phyloP scores from a whole-genome alignment of 2,113 vertebrate species.

The Grammomys dolichurus region DNA sequence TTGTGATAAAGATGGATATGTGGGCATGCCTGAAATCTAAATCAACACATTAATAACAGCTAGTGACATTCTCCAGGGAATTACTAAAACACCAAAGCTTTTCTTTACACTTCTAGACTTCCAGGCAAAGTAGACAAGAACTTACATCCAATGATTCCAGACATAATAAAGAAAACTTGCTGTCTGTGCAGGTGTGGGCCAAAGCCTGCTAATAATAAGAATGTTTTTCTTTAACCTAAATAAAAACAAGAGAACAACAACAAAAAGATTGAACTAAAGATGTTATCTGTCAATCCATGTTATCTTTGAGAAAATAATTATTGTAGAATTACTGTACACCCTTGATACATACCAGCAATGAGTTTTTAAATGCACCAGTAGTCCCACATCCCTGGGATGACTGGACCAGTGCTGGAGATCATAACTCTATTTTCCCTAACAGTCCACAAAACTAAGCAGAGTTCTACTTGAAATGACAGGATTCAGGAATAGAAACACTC shows the following conservation, averaged over 20 bases:
- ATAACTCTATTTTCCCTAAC: not conserved
- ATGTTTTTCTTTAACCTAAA: slow-evolving; percentile 1
- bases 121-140: not conserved
- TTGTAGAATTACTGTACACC: not conserved
- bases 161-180: not conserved
- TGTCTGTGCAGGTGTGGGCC: not conserved
- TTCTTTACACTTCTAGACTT: not conserved
- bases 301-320: slow-evolving; percentile 22
- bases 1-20: not conserved
- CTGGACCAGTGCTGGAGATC: not conserved
- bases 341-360: not conserved
- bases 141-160: not conserved
- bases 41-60: not conserved
- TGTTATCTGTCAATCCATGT: not conserved
- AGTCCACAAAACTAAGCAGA: not conserved
- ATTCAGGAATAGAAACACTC: not conserved
- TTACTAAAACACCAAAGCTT: not conserved
- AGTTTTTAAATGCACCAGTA: not conserved
- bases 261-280: not conserved
- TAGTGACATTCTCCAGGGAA: not conserved
- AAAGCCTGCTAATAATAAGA: not conserved
- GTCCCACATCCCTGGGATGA: not conserved
- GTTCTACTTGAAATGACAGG: not conserved
- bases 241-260: not conserved
- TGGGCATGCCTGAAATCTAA: slow-evolving; percentile 6